A percentile compares a stretch with the other conserved stretches of the same genome.
These are phyloP conservation scores for Neodiprion lecontei DNA, from an alignment of 1,140 invertebrate genomes.

Conservation along the genomic window DNA sequence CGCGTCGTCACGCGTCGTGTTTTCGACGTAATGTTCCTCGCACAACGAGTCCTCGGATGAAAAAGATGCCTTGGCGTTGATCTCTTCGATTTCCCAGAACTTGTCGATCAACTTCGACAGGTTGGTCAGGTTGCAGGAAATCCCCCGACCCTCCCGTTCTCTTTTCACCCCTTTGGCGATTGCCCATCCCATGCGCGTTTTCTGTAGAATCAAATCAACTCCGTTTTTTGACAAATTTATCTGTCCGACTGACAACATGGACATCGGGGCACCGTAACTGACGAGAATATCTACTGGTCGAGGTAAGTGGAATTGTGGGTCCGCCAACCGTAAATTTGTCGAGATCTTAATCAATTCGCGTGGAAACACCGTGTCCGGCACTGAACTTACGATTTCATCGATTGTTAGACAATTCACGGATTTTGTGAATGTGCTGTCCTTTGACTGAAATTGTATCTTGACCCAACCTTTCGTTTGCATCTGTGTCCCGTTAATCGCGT, in stretches of 20 bases:
- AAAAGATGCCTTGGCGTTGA: too few species aligned
- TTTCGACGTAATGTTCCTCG: too few species aligned
- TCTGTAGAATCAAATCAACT: conserved; percentile 17
- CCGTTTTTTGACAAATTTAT: conserved; percentile 20
- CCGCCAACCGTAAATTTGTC: conserved; percentile 10
- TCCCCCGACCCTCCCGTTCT: background rate
- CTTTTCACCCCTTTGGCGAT: background rate
- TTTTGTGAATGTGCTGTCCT: background rate
- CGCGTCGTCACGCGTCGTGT: too few species aligned
- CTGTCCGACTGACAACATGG: conserved; percentile 17
- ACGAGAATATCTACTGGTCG: conserved; percentile 14
- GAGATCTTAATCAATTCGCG: background rate
- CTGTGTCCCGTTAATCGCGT: conserved; percentile 14
- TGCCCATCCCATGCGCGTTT: conserved; percentile 8
- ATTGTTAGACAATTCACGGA: conserved; percentile 15
- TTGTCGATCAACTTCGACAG: conserved; percentile 15
- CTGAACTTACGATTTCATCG: conserved; percentile 13
- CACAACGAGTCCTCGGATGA: too few species aligned
- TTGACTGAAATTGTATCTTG: conserved; percentile 4
- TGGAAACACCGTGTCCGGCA: conserved; percentile 2
- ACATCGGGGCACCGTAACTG: conserved; percentile 6
- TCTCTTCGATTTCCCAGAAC: conserved; percentile 23
- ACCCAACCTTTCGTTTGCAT: background rate
- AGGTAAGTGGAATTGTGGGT: conserved; percentile 21
- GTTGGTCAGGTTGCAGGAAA: background rate